Base-by-base conservation (phyloP, 1,140 invertebrate genomes). In the Hylaeus volcanicus region DNA sequence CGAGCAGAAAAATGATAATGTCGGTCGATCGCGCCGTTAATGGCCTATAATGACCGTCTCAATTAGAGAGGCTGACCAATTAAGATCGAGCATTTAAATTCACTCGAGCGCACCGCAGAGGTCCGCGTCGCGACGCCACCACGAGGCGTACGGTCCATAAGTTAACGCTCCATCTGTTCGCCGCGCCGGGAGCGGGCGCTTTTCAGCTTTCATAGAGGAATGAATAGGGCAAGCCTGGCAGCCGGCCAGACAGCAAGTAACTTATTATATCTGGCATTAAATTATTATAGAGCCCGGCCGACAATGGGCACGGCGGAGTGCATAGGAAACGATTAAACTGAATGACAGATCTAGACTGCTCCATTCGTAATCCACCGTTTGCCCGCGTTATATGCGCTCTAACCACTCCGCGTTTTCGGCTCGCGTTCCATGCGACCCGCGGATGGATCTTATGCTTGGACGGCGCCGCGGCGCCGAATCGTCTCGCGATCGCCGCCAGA, bases 181-280 rank as follows among this genome's bases (percentile, higher is more conserved):
- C 79, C 86, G 26, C 26, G 26, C 26, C 26, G 82, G 81, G 70
- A 79, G 51, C 64, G 76, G 80, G 72, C 84, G 90, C 90, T 92
- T 92, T 92, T 92, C 90, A 89, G 88, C 86, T 91, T 92, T 91
- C 88, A 91, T 87, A 88, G 83, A 91, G 89, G 90, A 88, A 93
- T 93, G 92, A 93, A 93, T 93, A 90, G 90, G 89, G 88, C 86
- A 88, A 88, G 84, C 82, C 87, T 92, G 92, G 92, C 92, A 91
- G 71, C 6, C 76, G 79, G 91, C 92, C 92, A 93, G 92, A 91
- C 91, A 92, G 89, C 91, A 90, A 93, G 92, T 93, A 92, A 93
- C 92, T 93, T 93, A 93, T 93, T 93, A 93, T 93, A 93, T 93
- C 90, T 93, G 90, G 91, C 92, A 92, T 93, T 93, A 93, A 93